These are phyloP conservation scores for Psettodes erumei DNA, from an alignment of 2,113 vertebrate species.

Conservation along the genomic window DNA sequence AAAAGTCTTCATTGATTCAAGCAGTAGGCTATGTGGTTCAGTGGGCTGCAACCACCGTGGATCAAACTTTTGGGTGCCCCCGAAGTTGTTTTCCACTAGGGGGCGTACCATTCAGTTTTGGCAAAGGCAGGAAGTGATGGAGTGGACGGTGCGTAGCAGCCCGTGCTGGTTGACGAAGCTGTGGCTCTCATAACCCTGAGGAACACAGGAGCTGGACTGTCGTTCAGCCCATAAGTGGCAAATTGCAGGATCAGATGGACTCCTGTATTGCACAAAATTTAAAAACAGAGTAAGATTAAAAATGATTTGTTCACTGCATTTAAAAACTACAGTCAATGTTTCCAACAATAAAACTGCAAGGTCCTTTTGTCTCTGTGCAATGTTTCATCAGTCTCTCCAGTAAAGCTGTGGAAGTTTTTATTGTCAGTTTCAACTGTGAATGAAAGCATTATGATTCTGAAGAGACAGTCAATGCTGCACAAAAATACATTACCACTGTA, in stretches of 20 bases:
- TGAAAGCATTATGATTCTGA: background rate
- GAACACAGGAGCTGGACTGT: constrained; percentile 65
- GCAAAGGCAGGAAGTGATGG: constrained; percentile 78
- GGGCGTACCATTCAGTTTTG: constrained; percentile 51
- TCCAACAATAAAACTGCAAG: too few species aligned
- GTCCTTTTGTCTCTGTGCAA: background rate
- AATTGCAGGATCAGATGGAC: constrained; percentile 60
- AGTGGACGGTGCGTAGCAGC: constrained; percentile 47
- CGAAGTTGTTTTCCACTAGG: constrained; percentile 33
- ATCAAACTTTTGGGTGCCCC: background rate
- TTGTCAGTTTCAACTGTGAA: background rate
- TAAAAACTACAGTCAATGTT: too few species aligned
- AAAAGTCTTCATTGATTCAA: constrained; percentile 19
- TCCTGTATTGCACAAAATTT: constrained; percentile 67
- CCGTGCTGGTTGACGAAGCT: constrained; percentile 70
- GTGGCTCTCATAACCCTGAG: constrained; percentile 63
- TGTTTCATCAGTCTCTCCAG: background rate
- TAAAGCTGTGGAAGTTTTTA: background rate
- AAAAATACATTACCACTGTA: background rate
- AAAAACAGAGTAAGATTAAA: background rate
- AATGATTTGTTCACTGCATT: too few species aligned
- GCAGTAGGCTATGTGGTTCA: background rate
- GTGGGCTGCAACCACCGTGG: background rate
- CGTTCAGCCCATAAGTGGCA: constrained; percentile 78
- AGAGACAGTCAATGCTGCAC: background rate